These are phyloP conservation scores for Cepphus grylle DNA, from an alignment of 2,113 vertebrate genomes.

Conservation along the genomic window DNA sequence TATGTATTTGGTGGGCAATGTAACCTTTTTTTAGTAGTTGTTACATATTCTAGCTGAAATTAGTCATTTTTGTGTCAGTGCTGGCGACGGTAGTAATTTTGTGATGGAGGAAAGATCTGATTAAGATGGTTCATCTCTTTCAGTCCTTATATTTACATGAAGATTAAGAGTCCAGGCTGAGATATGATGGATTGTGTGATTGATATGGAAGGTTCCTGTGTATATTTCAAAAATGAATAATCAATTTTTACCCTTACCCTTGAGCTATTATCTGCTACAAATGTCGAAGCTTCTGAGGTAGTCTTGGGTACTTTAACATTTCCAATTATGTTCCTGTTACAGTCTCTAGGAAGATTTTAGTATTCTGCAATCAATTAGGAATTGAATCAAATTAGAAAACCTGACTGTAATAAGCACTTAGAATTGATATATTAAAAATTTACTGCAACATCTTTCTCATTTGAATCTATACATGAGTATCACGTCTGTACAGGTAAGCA, in stretches of 20 bases:
- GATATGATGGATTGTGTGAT: neutral
- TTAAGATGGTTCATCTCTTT: conserved; percentile 14
- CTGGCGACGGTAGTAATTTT: neutral
- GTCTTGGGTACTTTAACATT: neutral
- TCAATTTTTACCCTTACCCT: neutral
- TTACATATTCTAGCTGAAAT: neutral
- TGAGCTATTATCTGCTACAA: neutral
- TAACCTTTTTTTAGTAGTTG: neutral
- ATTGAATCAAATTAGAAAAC: neutral
- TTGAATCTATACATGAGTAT: neutral
- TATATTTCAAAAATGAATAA: neutral
- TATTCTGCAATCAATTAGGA: neutral
- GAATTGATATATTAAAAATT: neutral
- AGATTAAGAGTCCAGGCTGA: conserved; percentile 19
- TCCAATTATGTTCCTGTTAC: neutral
- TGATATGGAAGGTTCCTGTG: neutral
- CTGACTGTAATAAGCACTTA: neutral
- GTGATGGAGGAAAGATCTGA: neutral
- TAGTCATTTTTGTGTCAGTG: neutral
- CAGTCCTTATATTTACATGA: neutral
- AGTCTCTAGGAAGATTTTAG: neutral
- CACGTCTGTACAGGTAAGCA: neutral
- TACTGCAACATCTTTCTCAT: neutral
- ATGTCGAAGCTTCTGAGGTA: neutral
- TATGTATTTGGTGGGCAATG: neutral